phyloP scores from a whole-genome alignment of 2,113 vertebrate genomes.

The Chamaea fasciata region DNA sequence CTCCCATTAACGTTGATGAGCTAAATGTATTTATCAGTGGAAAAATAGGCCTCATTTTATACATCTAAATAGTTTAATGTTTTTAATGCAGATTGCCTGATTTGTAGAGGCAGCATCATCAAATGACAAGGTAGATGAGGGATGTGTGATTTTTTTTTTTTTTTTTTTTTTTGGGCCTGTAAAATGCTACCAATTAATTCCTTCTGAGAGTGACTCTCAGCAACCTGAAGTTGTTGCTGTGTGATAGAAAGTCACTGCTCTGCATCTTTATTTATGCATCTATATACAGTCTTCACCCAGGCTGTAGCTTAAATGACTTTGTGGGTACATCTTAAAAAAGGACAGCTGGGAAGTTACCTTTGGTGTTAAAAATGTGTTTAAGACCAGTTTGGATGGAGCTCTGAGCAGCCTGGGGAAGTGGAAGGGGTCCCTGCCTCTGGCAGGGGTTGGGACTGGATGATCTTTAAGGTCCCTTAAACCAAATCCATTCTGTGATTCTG shows the following conservation, averaged over 20 bases:
- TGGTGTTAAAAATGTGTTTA: not conserved
- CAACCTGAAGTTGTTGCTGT: not conserved
- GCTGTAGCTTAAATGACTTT: not conserved
- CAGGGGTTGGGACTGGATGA: not conserved
- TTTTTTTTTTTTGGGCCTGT: not conserved
- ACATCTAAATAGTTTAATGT: not conserved
- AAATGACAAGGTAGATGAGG: not conserved
- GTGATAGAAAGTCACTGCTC: not conserved
- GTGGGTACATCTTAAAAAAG: not conserved
- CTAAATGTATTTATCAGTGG: conserved; percentile 7
- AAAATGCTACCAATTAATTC: not conserved
- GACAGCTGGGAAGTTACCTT: not conserved
- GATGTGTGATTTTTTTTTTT: not conserved
- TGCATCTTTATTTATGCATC: not conserved
- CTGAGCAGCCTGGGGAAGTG: not conserved
- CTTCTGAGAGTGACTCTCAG: not conserved
- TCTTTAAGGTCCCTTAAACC: not conserved
- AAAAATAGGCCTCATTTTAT: not conserved
- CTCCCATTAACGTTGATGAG: not conserved
- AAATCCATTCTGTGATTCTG: not conserved
- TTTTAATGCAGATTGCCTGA: not conserved
- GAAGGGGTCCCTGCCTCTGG: not conserved
- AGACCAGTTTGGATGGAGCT: not conserved
- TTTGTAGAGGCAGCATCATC: not conserved
- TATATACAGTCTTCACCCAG: not conserved